These are phyloP conservation scores for Falco biarmicus DNA, from an alignment of 2,797 vertebrate species.

Conservation along the genomic window DNA sequence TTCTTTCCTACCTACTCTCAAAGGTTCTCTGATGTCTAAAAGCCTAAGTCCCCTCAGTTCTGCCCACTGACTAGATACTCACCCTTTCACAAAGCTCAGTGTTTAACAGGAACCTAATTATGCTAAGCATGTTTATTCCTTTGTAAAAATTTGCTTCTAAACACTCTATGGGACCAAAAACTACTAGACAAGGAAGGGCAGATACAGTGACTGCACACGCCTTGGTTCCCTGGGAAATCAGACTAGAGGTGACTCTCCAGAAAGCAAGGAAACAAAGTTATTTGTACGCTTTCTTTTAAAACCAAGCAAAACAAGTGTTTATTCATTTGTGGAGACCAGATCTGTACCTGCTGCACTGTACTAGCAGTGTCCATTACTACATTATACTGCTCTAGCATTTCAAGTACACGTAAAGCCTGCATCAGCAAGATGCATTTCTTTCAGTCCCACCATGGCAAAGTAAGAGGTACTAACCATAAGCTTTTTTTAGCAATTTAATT, in stretches of 20 bases:
- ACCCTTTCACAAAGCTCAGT: background rate
- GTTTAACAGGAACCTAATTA: background rate
- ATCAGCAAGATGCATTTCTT: background rate
- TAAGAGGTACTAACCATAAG: background rate
- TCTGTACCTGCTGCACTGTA: background rate
- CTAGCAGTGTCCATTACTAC: background rate
- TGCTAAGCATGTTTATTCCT: background rate
- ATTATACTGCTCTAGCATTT: background rate
- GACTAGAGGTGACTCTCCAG: background rate
- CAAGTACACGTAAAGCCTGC: background rate
- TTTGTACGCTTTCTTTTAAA: background rate
- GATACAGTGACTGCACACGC: background rate
- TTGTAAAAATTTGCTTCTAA: background rate
- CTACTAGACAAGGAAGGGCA: background rate
- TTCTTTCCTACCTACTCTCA: background rate
- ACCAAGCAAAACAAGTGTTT: background rate
- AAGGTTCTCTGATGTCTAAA: background rate
- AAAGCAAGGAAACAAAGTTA: background rate
- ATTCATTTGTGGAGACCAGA: background rate
- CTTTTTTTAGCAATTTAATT: background rate
- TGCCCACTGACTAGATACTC: background rate
- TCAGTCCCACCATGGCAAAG: background rate
- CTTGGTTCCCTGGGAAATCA: background rate
- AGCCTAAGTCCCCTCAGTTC: background rate
- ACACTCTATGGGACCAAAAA: background rate